Evolutionary conservation across 2,113 vertebrate genomes (phyloP).

Genomic region (Synchiropus splendidus): DNA sequence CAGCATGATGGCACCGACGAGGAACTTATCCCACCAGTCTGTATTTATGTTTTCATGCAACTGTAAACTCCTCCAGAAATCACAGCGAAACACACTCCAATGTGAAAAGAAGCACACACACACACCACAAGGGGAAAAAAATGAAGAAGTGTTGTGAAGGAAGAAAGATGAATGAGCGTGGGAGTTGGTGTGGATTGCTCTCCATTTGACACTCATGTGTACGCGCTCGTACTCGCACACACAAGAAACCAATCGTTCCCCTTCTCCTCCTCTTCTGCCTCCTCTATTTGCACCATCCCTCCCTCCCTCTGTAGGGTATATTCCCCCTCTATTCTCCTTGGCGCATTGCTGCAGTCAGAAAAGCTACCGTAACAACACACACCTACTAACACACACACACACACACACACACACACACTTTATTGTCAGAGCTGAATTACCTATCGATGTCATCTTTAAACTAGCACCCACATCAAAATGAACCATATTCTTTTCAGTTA

Average conservation of each 20-base stretch:
- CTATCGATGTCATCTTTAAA: conserved; percentile 35
- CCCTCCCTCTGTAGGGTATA: conserved; percentile 54
- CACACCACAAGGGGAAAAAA: conserved; percentile 9
- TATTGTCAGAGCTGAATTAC: conserved; percentile 52
- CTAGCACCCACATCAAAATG: conserved; percentile 17
- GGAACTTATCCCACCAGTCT: too few species aligned
- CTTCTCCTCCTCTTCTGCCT: conserved; percentile 27
- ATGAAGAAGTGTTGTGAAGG: conserved; percentile 11
- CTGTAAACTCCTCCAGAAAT: conserved; percentile 29
- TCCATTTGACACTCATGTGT: conserved; percentile 16
- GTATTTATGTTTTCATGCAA: too few species aligned
- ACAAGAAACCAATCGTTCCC: conserved; percentile 10
- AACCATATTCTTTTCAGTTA: too few species aligned
- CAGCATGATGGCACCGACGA: too few species aligned
- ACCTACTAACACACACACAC: conserved; percentile 27
- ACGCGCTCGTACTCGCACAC: conserved; percentile 1
- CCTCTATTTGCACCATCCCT: conserved; percentile 10
- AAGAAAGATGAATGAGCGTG: conserved; percentile 52
- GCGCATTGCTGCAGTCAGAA: conserved; percentile 71
- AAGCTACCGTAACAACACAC: conserved; percentile 44
- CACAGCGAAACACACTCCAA: conserved; percentile 33
- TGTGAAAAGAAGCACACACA: conserved; percentile 5
- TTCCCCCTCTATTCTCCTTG: conserved; percentile 67
- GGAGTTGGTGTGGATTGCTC: conserved; percentile 41
- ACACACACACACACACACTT: conserved; percentile 18